Percentiles rank a stretch among this genome's conserved stretches.
Conservation (phyloP, 2,888 invertebrate species). For the Dinocampus coccinellae region DNA sequence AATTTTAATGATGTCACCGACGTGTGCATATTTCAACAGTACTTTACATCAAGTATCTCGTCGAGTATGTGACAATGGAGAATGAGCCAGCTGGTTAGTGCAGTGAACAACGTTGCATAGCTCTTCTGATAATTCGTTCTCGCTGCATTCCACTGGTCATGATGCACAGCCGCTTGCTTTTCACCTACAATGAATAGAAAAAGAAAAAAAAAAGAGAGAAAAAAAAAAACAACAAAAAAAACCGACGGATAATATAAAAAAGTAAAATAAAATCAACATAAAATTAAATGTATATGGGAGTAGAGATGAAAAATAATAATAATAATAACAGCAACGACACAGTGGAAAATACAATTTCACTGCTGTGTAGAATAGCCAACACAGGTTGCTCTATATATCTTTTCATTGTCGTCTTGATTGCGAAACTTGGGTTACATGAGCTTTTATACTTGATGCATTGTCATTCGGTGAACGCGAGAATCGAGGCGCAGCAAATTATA, state of each 20-base stretch:
- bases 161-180: constrained; percentile 76
- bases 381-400: neutral
- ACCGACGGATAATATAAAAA: too few species aligned
- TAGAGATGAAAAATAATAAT: neutral
- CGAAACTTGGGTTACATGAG: neutral
- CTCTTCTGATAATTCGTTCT: constrained; percentile 55
- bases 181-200: constrained; percentile 69
- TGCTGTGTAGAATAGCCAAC: neutral
- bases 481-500: neutral
- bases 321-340: too few species aligned
- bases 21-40: constrained; percentile 30
- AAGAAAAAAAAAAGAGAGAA: constrained; percentile 28
- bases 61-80: constrained; percentile 42
- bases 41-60: constrained; percentile 45
- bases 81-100: constrained; percentile 44
- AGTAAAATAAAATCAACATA: constrained; percentile 15
- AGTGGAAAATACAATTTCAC: neutral
- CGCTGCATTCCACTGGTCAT: constrained; percentile 75
- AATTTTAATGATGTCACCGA: constrained; percentile 44
- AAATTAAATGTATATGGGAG: neutral
- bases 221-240: too few species aligned
- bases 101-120: constrained; percentile 39
- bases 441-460: neutral
- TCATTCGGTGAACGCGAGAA: neutral
- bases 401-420: neutral